phyloP scores from a whole-genome alignment of 2,113 vertebrate genomes.

The Cebus imitator region DNA sequence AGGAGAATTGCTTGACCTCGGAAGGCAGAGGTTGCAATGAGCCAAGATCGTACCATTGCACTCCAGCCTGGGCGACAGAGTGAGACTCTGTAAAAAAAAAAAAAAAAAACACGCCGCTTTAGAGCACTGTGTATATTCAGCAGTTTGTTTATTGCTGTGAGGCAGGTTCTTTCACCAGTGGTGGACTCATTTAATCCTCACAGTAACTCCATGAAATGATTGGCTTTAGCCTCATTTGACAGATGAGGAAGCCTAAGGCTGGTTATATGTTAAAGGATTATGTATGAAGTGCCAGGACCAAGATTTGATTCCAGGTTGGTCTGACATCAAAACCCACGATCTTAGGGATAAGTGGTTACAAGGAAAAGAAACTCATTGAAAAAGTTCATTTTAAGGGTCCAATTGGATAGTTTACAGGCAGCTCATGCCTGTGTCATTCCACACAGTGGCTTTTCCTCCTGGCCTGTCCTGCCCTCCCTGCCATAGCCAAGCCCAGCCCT shows the following conservation, averaged over 20 bases:
- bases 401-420: not conserved
- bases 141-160: not conserved
- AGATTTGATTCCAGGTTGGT: not conserved
- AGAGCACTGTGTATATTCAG: not conserved
- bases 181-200: not conserved
- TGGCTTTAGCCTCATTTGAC: not conserved
- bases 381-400: conserved; percentile 1
- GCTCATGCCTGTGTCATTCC: not conserved
- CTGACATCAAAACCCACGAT: not conserved
- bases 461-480: not conserved
- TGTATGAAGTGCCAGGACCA: not conserved
- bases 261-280: not conserved
- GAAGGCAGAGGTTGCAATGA: no score
- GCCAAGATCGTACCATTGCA: no score
- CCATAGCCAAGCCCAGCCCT: not conserved
- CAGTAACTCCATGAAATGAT: fast-evolving
- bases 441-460: not conserved
- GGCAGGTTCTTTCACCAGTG: not conserved
- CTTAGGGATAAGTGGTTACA: not conserved
- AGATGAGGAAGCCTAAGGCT: not conserved
- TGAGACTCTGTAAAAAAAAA: no score
- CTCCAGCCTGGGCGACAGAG: no score
- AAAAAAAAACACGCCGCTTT: not conserved
- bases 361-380: not conserved
- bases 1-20: no score